Percentiles rank a stretch among this genome's conserved stretches.
These are phyloP conservation scores for Coptodon bakossiorum DNA, from an alignment of 2,113 vertebrate genomes.

Conservation along the genomic window DNA sequence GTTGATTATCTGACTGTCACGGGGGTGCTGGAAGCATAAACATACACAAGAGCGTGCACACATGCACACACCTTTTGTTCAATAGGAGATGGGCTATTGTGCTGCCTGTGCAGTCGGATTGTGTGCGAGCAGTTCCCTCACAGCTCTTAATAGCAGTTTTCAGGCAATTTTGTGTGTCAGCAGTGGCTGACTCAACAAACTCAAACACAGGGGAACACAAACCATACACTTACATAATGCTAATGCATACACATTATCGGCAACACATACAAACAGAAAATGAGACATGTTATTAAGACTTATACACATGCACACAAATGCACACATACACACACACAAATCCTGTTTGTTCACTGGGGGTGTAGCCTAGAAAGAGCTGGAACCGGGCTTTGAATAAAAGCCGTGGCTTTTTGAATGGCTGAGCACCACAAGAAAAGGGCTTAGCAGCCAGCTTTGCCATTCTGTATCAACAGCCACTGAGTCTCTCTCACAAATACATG, in stretches of 20 bases:
- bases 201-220: conserved; percentile 33
- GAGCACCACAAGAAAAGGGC: conserved; percentile 60
- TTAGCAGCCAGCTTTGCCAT: conserved; percentile 60
- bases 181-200: conserved; percentile 50
- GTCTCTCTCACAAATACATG: conserved; percentile 37
- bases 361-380: conserved; percentile 57
- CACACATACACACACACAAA: conserved; percentile 29
- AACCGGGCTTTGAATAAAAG: conserved; percentile 59
- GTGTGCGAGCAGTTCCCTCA: conserved; percentile 22
- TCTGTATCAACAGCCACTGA: conserved; percentile 49
- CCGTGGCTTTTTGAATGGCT: conserved; percentile 62
- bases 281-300: conserved; percentile 24
- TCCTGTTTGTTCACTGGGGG: conserved; percentile 53
- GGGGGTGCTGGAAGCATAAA: conserved; percentile 6
- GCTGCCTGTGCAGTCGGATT: conserved; percentile 15
- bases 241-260: conserved; percentile 29
- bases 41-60: neutral
- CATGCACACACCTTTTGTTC: conserved; percentile 10
- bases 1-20: conserved; percentile 25
- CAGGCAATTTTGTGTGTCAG: conserved; percentile 43
- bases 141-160: conserved; percentile 54
- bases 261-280: conserved; percentile 26
- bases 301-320: neutral
- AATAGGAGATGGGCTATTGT: conserved; percentile 23
- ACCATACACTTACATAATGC: conserved; percentile 41